Evolutionary conservation across 30 jellyfish, hydroid and myxozoan genomes (phyloP).

Genomic region (Mastigias papua): DNA sequence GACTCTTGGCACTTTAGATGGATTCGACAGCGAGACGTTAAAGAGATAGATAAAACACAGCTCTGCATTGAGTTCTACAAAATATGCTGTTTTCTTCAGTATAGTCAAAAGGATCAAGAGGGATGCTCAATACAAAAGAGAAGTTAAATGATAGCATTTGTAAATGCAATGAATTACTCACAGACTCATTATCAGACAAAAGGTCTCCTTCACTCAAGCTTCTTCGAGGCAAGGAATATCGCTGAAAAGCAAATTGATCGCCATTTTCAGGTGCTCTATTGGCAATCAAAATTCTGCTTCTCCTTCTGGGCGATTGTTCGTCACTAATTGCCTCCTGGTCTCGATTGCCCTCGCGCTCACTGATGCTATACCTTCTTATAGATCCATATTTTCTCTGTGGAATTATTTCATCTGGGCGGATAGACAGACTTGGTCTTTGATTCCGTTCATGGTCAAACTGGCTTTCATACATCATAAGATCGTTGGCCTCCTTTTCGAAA

Average conservation of each 20-base stretch:
- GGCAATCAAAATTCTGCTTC: not conserved
- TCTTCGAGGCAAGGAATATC: slow-evolving; percentile 14
- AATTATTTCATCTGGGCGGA: not conserved
- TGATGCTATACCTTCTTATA: not conserved
- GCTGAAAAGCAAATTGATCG: not conserved
- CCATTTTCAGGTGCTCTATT: not conserved
- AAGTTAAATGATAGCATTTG: not conserved
- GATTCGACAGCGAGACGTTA: no score
- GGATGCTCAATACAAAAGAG: no score
- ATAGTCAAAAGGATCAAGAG: no score
- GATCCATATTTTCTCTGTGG: not conserved
- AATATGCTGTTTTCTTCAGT: no score
- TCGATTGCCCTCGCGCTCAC: not conserved
- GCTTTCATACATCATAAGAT: not conserved
- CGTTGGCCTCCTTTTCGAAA: not conserved
- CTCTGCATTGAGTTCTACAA: no score
- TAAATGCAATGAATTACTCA: not conserved
- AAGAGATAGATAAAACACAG: no score
- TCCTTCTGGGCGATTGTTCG: not conserved
- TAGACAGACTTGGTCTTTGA: slow-evolving; percentile 3
- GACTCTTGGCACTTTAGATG: no score
- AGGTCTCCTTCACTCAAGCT: slow-evolving; percentile 21
- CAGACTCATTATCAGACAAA: not conserved
- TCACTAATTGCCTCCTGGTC: not conserved
- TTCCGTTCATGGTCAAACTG: not conserved